Conservation (phyloP, 2,888 invertebrate genomes). For the Tenthredo scrophulariae region DNA sequence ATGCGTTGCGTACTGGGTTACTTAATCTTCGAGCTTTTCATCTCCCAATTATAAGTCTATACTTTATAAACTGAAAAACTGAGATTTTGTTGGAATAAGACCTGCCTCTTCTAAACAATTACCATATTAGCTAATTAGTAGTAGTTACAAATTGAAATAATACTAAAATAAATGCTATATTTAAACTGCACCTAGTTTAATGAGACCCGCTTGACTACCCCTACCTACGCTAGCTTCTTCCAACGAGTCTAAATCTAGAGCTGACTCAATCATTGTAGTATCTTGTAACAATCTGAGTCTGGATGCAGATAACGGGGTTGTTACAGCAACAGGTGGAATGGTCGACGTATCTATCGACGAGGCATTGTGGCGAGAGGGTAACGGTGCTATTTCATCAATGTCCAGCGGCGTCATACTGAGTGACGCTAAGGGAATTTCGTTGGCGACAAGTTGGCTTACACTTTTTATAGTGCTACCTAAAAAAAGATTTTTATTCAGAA, state of each 20-base stretch:
- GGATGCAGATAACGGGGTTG: slow-evolving; percentile 81
- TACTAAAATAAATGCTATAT: slow-evolving; percentile 19
- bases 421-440: slow-evolving; percentile 83
- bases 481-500: slow-evolving; percentile 67
- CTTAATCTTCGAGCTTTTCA: background rate
- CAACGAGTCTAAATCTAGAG: slow-evolving; percentile 92
- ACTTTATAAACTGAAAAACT: background rate
- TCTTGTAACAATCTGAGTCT: slow-evolving; percentile 89
- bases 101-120: slow-evolving; percentile 30
- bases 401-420: slow-evolving; percentile 77
- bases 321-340: slow-evolving; percentile 72
- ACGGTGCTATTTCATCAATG: slow-evolving; percentile 76
- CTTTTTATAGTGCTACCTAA: slow-evolving; percentile 85
- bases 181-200: slow-evolving; percentile 81
- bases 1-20: background rate
- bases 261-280: slow-evolving; percentile 95
- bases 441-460: slow-evolving; percentile 83
- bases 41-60: background rate
- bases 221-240: slow-evolving; percentile 87
- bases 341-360: slow-evolving; percentile 70
- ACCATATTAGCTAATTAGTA: slow-evolving; percentile 40
- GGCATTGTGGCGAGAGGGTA: slow-evolving; percentile 67
- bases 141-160: slow-evolving; percentile 43
- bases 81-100: background rate
- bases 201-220: slow-evolving; percentile 84